phyloP scores from a whole-genome alignment of 2,888 invertebrate genomes.

The Drosophila emarginata region DNA sequence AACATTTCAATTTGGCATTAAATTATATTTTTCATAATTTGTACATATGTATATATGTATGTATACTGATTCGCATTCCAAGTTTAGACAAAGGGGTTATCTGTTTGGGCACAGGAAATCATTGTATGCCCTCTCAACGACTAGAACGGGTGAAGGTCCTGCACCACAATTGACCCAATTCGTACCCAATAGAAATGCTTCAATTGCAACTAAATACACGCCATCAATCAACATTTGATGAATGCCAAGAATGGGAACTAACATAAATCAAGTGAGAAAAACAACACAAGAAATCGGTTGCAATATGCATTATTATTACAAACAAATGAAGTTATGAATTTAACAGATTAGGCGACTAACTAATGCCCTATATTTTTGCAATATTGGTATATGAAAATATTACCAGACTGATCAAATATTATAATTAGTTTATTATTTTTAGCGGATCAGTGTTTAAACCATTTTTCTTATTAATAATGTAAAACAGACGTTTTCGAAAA shows the following conservation, averaged over 20 bases:
- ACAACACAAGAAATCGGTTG: slow-evolving; percentile 30
- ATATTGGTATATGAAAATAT: too few species aligned
- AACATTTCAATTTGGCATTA: slow-evolving; percentile 70
- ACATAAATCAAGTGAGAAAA: slow-evolving; percentile 20
- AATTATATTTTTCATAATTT: slow-evolving; percentile 42
- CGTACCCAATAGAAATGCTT: slow-evolving; percentile 2
- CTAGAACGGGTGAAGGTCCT: slow-evolving; percentile 26
- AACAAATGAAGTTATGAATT: slow-evolving; percentile 20
- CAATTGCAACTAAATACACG: slow-evolving; percentile 50
- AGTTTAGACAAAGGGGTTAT: slow-evolving; percentile 69
- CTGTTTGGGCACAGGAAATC: slow-evolving; percentile 51
- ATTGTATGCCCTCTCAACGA: slow-evolving; percentile 60
- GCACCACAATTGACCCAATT: slow-evolving; percentile 66
- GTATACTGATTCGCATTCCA: slow-evolving; percentile 3
- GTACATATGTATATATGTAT: neutral
- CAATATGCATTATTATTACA: slow-evolving; percentile 33
- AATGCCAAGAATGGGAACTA: slow-evolving; percentile 20
- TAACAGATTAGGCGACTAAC: neutral
- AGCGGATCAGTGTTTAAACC: too few species aligned
- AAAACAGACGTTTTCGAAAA: too few species aligned
- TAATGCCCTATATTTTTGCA: neutral
- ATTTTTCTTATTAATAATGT: too few species aligned
- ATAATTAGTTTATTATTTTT: too few species aligned
- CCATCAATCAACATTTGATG: slow-evolving; percentile 62
- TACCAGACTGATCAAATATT: too few species aligned